These are phyloP conservation scores for Ganaspis sp. DNA, from an alignment of 1,140 invertebrate genomes.

Conservation along the genomic window DNA sequence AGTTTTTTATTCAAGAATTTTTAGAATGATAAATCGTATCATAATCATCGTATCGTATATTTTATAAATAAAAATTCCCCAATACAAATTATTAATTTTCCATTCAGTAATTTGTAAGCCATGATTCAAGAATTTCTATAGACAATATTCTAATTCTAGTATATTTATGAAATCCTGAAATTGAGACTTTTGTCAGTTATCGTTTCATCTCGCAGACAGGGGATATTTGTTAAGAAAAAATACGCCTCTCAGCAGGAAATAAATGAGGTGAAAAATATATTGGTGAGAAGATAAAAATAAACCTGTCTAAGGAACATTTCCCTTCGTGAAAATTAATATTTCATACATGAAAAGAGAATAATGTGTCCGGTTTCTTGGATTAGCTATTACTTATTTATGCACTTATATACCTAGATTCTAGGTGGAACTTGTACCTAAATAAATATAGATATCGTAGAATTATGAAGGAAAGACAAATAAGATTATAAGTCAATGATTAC, in stretches of 20 bases:
- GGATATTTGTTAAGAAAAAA: background rate
- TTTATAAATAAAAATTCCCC: too few species aligned
- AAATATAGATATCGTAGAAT: background rate
- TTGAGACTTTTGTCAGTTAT: background rate
- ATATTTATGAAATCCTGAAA: background rate
- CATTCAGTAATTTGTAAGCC: too few species aligned
- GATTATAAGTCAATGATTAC: too few species aligned
- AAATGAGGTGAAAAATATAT: slow-evolving; percentile 2
- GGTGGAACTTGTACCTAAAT: background rate
- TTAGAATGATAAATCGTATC: too few species aligned
- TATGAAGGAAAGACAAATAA: background rate
- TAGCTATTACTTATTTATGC: background rate
- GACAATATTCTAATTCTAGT: background rate
- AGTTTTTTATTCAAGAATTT: background rate
- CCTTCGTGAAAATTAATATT: slow-evolving; percentile 2
- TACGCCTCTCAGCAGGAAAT: background rate
- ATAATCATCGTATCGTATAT: too few species aligned
- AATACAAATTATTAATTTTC: too few species aligned
- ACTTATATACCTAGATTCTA: background rate
- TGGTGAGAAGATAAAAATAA: slow-evolving; percentile 1
- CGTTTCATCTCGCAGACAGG: background rate
- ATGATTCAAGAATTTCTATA: background rate
- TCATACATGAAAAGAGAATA: background rate
- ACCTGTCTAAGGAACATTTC: background rate
- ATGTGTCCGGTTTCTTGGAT: background rate